Evolutionary conservation across 2,113 vertebrate genomes (phyloP), one percentile per base, ranked within the genome.

Genomic region (Rissa tridactyla): DNA sequence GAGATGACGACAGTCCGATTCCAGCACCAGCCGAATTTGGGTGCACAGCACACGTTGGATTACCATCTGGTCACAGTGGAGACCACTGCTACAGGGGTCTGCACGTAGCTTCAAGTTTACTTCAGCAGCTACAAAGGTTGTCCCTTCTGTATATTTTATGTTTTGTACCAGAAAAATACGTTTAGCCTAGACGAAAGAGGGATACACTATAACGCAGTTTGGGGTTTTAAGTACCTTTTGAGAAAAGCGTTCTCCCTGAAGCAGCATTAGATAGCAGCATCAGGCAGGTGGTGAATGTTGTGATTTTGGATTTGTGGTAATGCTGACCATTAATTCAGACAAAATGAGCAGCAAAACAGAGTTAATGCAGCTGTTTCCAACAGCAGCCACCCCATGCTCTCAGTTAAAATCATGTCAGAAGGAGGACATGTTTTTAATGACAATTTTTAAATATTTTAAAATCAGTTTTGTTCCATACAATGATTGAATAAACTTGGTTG

Each of bases 21-120:
- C 29, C 40, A 83, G 64, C 18, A 42, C 5, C 29, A 64, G 15
- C 6, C 4, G 20, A 49, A 85, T 69, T 19, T 46, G 70, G 26
- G 38, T 36, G 22, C 46, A 36, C 32, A 34, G 30, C 32, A 42
- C 15, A 5, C 0, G 0, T 0, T 26, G n/a, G 44, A 40, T 60
- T 46, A 62, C 26, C 19, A 34, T 29, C 38, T 52, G 32, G 4
- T 54, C 70, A n/a, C 44, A 40, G 27, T 6, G 47, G 30, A 82
- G 25, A 76, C 9, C 29, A 29, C 0, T 1, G 38, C 25, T 61
- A 13, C 3, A 1, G 61, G 22, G 19, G 3, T 51, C 73, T 92
- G 34, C 52, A 11, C 13, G 54, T 11, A 25, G 22, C 15, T 85
- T 32, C 21, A 13, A 10, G 17, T 44, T 82, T 66, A 60, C 8